A percentile compares a stretch with the other conserved stretches of the same genome.
Evolutionary conservation across 2,888 invertebrate species (phyloP).

Genomic region (Physocephala rufipes): DNA sequence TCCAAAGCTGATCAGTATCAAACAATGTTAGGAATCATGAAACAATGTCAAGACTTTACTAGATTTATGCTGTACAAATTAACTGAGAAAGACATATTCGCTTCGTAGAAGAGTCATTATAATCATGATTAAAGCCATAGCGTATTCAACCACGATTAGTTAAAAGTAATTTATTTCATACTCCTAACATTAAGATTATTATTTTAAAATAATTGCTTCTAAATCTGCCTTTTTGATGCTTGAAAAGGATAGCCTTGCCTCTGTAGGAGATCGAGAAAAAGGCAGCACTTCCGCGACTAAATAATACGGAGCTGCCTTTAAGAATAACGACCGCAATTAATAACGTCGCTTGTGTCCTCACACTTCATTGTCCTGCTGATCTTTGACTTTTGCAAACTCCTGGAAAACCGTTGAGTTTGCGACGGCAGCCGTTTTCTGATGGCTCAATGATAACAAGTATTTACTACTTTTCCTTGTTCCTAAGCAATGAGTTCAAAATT

Average conservation of each 20-base stretch:
- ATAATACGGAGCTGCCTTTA: constrained; percentile 20
- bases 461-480: constrained; percentile 28
- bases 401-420: constrained; percentile 34
- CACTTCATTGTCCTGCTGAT: constrained; percentile 23
- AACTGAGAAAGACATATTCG: too few relatives aligned
- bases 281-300: neutral
- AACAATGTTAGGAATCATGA: too few relatives aligned
- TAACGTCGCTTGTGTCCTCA: constrained; percentile 49
- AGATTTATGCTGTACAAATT: too few relatives aligned
- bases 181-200: too few relatives aligned
- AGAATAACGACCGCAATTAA: constrained; percentile 59
- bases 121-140: too few relatives aligned
- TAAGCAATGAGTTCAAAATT: constrained; percentile 53
- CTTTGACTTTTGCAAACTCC: constrained; percentile 13
- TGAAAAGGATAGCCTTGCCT: neutral
- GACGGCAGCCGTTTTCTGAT: constrained; percentile 31
- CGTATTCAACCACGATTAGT: too few relatives aligned
- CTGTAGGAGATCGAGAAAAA: neutral
- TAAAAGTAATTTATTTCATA: too few relatives aligned
- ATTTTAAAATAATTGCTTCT: neutral
- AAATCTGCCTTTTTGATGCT: neutral
- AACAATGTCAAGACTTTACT: too few relatives aligned
- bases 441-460: constrained; percentile 4
- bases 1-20: too few relatives aligned
- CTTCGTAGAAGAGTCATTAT: too few relatives aligned